These are phyloP conservation scores for Glaucopsyche alexis DNA, from an alignment of 2,888 invertebrate species.

Conservation along the genomic window DNA sequence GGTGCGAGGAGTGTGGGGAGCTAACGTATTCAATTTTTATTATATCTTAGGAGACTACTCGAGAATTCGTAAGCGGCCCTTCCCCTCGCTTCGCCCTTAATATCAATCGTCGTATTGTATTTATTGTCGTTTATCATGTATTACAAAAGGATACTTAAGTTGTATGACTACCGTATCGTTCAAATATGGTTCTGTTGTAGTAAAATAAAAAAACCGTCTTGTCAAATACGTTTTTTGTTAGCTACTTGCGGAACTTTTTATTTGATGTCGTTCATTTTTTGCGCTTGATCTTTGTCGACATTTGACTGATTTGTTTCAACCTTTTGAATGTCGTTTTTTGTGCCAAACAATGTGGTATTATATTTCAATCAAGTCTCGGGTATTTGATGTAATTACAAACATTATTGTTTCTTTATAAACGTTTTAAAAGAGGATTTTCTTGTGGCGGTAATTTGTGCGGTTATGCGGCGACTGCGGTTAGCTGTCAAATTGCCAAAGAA, in stretches of 20 bases:
- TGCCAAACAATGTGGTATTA: background rate
- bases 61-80: slow-evolving; percentile 48
- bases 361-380: slow-evolving; percentile 5
- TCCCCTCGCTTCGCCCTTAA: slow-evolving; percentile 37
- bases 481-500: slow-evolving; percentile 27
- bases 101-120: slow-evolving; percentile 4
- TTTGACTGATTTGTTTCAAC: slow-evolving; percentile 15
- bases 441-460: slow-evolving; percentile 8
- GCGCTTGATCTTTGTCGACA: background rate
- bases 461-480: slow-evolving; percentile 16
- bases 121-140: slow-evolving; percentile 12
- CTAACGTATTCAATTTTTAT: slow-evolving; percentile 57
- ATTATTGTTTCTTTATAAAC: background rate
- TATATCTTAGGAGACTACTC: slow-evolving; percentile 56
- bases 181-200: background rate
- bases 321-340: slow-evolving; percentile 13
- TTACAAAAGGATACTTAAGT: slow-evolving; percentile 16
- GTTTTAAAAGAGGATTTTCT: background rate
- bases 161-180: background rate
- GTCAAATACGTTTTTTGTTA: slow-evolving; percentile 7
- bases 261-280: background rate
- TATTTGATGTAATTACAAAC: background rate
- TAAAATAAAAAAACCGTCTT: background rate
- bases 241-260: background rate
- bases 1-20: slow-evolving; percentile 40